Evolutionary conservation across 1,140 invertebrate genomes (phyloP).

Genomic region (Drosophila auraria): DNA sequence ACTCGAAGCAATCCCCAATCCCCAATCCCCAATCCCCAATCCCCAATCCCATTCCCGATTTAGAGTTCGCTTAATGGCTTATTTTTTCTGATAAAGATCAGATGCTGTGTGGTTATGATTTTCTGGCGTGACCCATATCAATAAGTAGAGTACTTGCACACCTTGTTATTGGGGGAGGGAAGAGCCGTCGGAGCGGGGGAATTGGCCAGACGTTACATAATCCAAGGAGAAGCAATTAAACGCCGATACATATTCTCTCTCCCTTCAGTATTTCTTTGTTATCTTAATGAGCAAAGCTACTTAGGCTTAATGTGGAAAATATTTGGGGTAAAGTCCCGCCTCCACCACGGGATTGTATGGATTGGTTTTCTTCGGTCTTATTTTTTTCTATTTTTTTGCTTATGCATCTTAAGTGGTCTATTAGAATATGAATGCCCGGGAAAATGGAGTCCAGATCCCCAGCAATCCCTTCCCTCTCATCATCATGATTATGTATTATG

Average conservation of each 20-base stretch:
- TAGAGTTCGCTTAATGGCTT: slow-evolving; percentile 57
- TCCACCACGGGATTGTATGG: slow-evolving; percentile 37
- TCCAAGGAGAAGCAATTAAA: slow-evolving; percentile 58
- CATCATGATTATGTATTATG: slow-evolving; percentile 53
- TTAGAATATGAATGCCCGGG: slow-evolving; percentile 67
- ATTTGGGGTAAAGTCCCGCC: slow-evolving; percentile 49
- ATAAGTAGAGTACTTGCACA: slow-evolving; percentile 57
- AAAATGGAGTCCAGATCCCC: not conserved
- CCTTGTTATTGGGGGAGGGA: slow-evolving; percentile 29
- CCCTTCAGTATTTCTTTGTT: slow-evolving; percentile 10
- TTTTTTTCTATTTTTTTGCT: slow-evolving; percentile 17
- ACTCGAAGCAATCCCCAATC: not conserved
- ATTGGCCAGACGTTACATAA: slow-evolving; percentile 56
- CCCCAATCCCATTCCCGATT: slow-evolving; percentile 19
- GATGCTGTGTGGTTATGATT: slow-evolving; percentile 40
- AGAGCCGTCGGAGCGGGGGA: slow-evolving; percentile 1
- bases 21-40: not conserved
- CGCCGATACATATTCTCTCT: slow-evolving; percentile 30
- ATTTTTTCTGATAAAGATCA: slow-evolving; percentile 64
- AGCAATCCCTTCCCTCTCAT: slow-evolving; percentile 14
- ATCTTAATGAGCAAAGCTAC: slow-evolving; percentile 75
- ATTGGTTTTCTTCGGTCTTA: slow-evolving; percentile 29
- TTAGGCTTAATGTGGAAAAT: slow-evolving; percentile 70
- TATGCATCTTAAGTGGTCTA: slow-evolving; percentile 69
- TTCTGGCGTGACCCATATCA: slow-evolving; percentile 56